These are phyloP conservation scores for Cryptosula pallasiana DNA, from an alignment of 2,888 invertebrate genomes.

Conservation along the genomic window DNA sequence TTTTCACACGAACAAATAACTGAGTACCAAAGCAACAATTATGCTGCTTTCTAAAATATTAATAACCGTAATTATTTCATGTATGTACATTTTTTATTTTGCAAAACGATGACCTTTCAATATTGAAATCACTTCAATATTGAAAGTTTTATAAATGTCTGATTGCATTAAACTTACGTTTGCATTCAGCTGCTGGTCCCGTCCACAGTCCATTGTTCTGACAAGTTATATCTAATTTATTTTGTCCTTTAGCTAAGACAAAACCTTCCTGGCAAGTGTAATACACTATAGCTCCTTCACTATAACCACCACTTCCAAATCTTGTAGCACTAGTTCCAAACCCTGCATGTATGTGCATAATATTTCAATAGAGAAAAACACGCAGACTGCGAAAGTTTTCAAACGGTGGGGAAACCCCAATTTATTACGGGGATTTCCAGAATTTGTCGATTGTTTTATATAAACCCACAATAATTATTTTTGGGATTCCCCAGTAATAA, in stretches of 20 bases:
- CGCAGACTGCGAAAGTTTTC: background rate
- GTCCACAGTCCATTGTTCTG: background rate
- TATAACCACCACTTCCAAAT: background rate
- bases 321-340: background rate
- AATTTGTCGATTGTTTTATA: no score
- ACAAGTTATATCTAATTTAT: background rate
- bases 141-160: no score
- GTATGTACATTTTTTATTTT: no score
- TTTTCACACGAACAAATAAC: no score
- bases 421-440: no score
- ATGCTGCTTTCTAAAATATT: no score
- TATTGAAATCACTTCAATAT: background rate
- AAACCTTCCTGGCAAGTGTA: background rate
- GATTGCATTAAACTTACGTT: background rate
- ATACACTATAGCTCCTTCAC: background rate
- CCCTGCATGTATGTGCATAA: background rate
- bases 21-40: no score
- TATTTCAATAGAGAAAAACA: background rate
- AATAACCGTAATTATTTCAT: no score
- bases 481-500: no score
- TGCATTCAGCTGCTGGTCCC: background rate
- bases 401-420: no score
- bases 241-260: background rate
- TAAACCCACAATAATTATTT: no score
- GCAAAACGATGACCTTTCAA: background rate